A percentile compares a stretch with the other conserved stretches of the same genome.
phyloP scores from a whole-genome alignment of 2,797 vertebrate genomes.

The Phyllotis vaccarum region DNA sequence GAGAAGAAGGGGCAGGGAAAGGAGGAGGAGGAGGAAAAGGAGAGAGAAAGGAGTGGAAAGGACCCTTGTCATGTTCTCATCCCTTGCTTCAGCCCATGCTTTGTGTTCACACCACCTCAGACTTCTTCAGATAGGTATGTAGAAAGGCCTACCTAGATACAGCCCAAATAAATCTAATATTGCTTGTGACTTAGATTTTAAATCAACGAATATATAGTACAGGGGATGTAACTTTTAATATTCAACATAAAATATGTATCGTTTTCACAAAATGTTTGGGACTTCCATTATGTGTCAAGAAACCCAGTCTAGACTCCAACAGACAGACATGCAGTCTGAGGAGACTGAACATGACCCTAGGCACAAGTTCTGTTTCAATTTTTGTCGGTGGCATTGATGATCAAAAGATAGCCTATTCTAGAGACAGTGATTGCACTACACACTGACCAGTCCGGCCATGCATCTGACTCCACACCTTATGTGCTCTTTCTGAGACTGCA shows the following conservation, averaged over 20 bases:
- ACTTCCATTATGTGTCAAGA: not conserved
- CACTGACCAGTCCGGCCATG: not conserved
- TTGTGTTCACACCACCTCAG: not conserved
- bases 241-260: not conserved
- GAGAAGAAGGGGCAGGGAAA: not conserved
- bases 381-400: not conserved
- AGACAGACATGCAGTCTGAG: rapidly evolving
- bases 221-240: not conserved
- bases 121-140: not conserved
- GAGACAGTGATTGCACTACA: not conserved
- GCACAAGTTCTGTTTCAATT: not conserved
- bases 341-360: not conserved
- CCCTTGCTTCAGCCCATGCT: not conserved
- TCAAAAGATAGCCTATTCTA: not conserved
- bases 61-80: not conserved
- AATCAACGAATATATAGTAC: not conserved
- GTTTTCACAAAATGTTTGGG: not conserved
- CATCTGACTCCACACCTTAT: not conserved
- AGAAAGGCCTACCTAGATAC: not conserved
- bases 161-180: not conserved
- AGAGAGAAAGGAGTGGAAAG: not conserved
- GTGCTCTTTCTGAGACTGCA: not conserved
- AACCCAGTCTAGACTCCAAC: too few species aligned
- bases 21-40: too few species aligned
- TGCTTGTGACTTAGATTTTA: not conserved